Base-by-base conservation (phyloP, 2,888 invertebrate species). In the Phorcus lineatus region DNA sequence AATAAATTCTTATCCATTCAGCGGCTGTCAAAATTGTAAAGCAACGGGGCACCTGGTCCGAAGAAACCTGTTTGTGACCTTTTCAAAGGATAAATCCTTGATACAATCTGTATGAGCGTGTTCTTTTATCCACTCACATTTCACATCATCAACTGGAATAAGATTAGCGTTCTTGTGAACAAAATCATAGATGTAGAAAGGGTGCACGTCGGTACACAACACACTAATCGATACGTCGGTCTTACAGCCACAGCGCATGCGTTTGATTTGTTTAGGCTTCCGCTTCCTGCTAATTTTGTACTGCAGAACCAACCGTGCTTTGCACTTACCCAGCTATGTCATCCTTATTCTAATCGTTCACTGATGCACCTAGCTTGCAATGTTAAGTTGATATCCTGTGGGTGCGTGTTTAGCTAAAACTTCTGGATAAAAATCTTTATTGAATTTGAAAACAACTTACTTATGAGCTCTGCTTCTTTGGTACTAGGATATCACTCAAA, bases 221-320 rank as follows among this genome's bases (percentile, higher is more conserved):
- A 22, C 62, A 62, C 62, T 24, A 62, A 62, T 62, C 62, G 62
- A 62, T 62, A 62, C 62, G 62, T 62, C 28, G 62, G 62, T 62
- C 62, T 24, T 28, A 24, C 16, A 28, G 28, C 62, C 28, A 62
- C 62, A 24, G 62, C 62, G 62, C 62, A 62, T 62, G 62, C 62
- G 28, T 28, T 11, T 9, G 0, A 28, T 17, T 62, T 62, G 62
- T 28, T 62, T 62, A 28, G 28, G 28, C 28, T 62, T 62, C 62
- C 62, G 62, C 28, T 62, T 62, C 62, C 62, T 62, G 62, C 28
- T 24, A 22, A 11, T 1, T 28, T 62, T 62, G 16, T 62, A 62
- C 62, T 28, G 62, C 62, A 62, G 62, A 62, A n/a, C 24, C 62
- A 62, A 62, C 16, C 7, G 13, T 47, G 47, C 47, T 47, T 47